Evolutionary conservation across 2,888 invertebrate genomes (phyloP), one percentile per base, ranked within the genome.

Genomic region (Drosophila birchii): DNA sequence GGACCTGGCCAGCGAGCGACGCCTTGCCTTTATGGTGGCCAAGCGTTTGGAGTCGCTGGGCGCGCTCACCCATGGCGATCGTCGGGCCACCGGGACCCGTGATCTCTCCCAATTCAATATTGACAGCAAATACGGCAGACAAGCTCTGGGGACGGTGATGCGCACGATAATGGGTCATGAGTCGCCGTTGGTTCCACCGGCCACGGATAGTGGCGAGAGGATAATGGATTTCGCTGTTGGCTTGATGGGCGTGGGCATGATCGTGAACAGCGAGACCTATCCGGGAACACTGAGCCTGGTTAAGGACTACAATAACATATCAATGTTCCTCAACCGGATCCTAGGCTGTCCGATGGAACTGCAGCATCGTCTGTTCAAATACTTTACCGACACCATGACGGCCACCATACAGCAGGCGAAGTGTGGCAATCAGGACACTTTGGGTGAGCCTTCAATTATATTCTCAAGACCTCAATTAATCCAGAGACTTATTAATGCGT

Each of bases 81-180:
- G 99, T 44, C 94, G 99, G 61, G 99, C 99, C 43, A 99, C 99
- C 0, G 99, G 99, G 93, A 96, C 98, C 0, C 93, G 99, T 67
- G 99, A 99, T 94, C 95, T 99, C 62, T 98, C 98, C 76, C 97
- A 98, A 92, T 99, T 99, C 93, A 99, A 99, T 92, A 98, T 99
- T 87, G 99, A 99, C 93, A 99, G 98, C 92, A 99, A 98, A 92
- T 98, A 97, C 91, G 99, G 99, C n/a, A 95, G 98, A 45, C 94
- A 96, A 53, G 99, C 99, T 0, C 93, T 99, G 20, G 99, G 99
- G 92, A 95, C 97, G 26, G 97, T 98, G 55, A 98, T 99, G 97
- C 97, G 97, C 91, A 97, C 98, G 1, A 96, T 99, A 55, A 97
- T 98, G 96, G 96, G 97, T 88, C 96, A 96, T 92, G 97, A 97